Evolutionary conservation across 2,113 vertebrate species (phyloP).

Genomic region (Fregata magnificens): DNA sequence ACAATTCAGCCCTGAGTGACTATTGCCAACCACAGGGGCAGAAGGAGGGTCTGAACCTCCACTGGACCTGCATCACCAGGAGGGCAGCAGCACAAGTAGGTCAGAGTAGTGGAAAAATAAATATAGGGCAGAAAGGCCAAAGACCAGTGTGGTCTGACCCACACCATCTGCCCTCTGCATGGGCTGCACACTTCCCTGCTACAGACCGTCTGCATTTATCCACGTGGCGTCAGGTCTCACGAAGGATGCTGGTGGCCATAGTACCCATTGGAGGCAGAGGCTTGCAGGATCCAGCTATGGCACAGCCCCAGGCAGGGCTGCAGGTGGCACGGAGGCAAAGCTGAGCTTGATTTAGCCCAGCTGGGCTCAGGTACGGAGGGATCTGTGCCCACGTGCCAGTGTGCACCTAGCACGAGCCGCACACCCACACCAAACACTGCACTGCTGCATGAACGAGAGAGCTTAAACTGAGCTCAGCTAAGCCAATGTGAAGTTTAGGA

Average conservation of each 20-base stretch:
- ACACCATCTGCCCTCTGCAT: background rate
- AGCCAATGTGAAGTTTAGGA: background rate
- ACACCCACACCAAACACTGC: background rate
- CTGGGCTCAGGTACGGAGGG: background rate
- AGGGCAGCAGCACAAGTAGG: background rate
- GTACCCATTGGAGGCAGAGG: background rate
- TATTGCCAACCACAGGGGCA: background rate
- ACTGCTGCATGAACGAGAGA: background rate
- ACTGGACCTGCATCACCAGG: background rate
- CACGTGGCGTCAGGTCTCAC: rapidly evolving
- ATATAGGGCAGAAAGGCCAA: background rate
- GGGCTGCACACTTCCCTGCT: background rate
- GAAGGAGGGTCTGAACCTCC: background rate
- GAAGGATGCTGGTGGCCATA: background rate
- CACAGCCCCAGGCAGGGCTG: background rate
- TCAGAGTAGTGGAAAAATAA: background rate
- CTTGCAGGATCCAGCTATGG: background rate
- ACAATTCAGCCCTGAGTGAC: background rate
- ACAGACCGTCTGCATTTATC: background rate
- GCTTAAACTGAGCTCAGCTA: background rate
- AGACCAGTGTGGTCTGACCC: background rate
- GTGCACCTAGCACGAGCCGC: background rate
- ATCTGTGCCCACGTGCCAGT: background rate
- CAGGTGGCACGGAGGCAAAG: background rate
- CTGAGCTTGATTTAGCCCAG: background rate